Percentiles rank a stretch among this genome's conserved stretches.
Conservation (phyloP, 2,797 vertebrate species). For the Acanthiza pusilla region DNA sequence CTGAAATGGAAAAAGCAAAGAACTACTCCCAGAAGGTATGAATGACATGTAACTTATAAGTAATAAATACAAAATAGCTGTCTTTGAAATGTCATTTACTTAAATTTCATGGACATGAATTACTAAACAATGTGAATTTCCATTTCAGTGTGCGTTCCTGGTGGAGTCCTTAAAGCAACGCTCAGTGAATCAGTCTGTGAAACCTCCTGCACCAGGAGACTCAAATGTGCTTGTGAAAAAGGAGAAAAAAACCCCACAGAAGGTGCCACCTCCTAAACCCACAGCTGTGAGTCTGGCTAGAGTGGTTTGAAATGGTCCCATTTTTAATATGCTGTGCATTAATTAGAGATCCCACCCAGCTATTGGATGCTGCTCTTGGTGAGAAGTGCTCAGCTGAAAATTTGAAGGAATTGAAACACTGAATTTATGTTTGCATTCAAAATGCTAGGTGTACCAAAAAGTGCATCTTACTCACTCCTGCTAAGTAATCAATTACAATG, state of each 20-base stretch:
- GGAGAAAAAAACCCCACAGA: conserved; percentile 32
- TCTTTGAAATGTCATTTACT: neutral
- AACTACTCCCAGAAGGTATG: conserved; percentile 82
- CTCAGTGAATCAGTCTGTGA: conserved; percentile 19
- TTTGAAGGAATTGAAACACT: neutral
- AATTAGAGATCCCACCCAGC: neutral
- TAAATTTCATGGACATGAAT: neutral
- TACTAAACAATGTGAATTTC: neutral
- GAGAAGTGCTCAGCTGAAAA: neutral
- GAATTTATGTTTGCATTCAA: neutral
- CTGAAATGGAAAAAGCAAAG: conserved; percentile 80
- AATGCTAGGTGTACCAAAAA: neutral
- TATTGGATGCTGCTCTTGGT: neutral
- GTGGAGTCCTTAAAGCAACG: conserved; percentile 76
- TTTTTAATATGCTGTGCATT: neutral
- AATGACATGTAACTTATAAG: neutral
- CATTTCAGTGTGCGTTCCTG: conserved; percentile 75
- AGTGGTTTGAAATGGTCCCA: conserved; percentile 70
- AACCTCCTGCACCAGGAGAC: neutral
- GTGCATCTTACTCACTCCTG: neutral
- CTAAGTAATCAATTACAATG: neutral
- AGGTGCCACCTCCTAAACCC: conserved; percentile 58
- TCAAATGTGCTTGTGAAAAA: neutral
- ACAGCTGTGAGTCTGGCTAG: conserved; percentile 64
- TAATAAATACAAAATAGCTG: neutral